Conservation (phyloP, 2,888 invertebrate species). For the Tubulanus polymorphus region DNA sequence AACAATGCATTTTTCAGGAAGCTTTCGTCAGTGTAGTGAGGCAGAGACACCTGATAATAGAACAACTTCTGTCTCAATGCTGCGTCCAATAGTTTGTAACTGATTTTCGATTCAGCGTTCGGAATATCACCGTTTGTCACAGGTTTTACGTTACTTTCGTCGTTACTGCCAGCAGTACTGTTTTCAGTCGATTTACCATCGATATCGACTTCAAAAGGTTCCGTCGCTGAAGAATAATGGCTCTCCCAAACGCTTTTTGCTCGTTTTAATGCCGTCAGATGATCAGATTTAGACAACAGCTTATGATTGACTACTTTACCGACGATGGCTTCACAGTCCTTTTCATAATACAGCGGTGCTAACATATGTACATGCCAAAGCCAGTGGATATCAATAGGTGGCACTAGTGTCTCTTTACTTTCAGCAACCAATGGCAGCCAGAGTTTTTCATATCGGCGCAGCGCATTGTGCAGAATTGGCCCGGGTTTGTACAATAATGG, state of each 20-base stretch:
- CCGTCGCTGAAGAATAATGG: slow-evolving; percentile 36
- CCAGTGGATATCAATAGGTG: slow-evolving; percentile 57
- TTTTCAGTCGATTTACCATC: slow-evolving; percentile 6
- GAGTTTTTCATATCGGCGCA: slow-evolving; percentile 54
- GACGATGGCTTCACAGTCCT: slow-evolving; percentile 37
- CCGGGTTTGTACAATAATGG: slow-evolving; percentile 36
- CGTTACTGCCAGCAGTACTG: neutral
- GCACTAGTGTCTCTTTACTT: slow-evolving; percentile 41
- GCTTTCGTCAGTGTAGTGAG: slow-evolving; percentile 53
- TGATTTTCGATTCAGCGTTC: slow-evolving; percentile 28
- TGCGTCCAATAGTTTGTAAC: slow-evolving; percentile 53
- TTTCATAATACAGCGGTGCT: slow-evolving; percentile 41
- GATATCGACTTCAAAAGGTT: slow-evolving; percentile 33
- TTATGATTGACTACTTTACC: slow-evolving; percentile 52
- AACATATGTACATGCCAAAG: slow-evolving; percentile 55
- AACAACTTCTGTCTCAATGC: slow-evolving; percentile 54
- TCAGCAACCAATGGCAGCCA: slow-evolving; percentile 56
- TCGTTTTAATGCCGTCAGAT: slow-evolving; percentile 35
- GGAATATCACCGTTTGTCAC: neutral
- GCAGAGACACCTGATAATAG: slow-evolving; percentile 56
- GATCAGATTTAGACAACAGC: slow-evolving; percentile 38
- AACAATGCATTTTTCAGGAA: slow-evolving; percentile 53
- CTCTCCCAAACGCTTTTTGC: slow-evolving; percentile 36
- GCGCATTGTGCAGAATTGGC: slow-evolving; percentile 50
- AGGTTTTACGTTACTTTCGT: neutral